These are phyloP conservation scores for Diadophis punctatus DNA, from an alignment of 2,113 vertebrate species.

Conservation along the genomic window DNA sequence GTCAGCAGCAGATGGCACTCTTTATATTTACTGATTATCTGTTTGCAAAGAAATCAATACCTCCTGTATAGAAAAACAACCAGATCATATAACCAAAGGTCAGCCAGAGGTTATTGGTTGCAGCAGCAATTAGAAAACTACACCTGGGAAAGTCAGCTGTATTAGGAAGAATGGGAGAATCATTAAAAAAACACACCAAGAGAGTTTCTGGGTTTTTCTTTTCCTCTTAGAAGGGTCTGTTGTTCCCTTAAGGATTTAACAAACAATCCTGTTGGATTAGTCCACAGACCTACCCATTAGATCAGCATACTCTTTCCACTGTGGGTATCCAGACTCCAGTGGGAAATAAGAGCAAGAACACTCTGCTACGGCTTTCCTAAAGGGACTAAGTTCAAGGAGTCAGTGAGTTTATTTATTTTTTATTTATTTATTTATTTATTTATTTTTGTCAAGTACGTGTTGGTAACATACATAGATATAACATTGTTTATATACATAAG, in stretches of 20 bases:
- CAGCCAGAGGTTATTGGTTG: background rate
- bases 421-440: no score
- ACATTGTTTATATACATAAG: no score
- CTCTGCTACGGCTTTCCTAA: background rate
- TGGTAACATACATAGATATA: no score
- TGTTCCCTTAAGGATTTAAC: background rate
- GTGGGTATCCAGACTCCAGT: background rate
- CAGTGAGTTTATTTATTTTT: no score
- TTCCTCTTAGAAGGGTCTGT: background rate
- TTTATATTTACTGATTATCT: slow-evolving; percentile 58
- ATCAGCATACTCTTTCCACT: background rate
- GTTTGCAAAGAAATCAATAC: background rate
- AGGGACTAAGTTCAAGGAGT: background rate
- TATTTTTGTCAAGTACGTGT: no score
- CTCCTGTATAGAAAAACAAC: slow-evolving; percentile 15
- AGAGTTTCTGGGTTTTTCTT: background rate
- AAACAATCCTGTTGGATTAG: background rate
- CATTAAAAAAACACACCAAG: background rate
- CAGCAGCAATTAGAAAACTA: background rate
- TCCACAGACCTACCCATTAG: background rate
- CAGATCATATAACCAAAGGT: slow-evolving; percentile 19
- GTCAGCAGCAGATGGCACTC: slow-evolving; percentile 67
- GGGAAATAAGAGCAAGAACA: background rate
- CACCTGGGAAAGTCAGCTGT: background rate
- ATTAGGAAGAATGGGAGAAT: background rate